These are phyloP conservation scores for Aurelia coerulea DNA, from an alignment of 30 jellyfish, hydroid and myxozoan species.

Conservation along the genomic window DNA sequence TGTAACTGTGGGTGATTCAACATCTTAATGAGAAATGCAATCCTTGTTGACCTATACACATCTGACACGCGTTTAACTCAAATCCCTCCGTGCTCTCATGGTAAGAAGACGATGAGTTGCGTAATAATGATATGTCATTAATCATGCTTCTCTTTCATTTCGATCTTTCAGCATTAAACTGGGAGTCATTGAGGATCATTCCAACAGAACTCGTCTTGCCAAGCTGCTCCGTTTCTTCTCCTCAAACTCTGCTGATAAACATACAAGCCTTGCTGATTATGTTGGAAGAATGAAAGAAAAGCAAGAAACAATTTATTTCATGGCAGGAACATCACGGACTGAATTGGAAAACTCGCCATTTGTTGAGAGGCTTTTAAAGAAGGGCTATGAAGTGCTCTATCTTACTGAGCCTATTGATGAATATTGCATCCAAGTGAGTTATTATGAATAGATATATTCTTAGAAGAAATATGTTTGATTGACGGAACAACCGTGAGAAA, in stretches of 20 bases:
- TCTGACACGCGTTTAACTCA: too few relatives aligned
- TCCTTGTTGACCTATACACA: too few relatives aligned
- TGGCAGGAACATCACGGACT: constrained; percentile 92
- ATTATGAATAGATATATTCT: background rate
- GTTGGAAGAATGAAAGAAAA: constrained; percentile 97
- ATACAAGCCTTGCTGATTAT: constrained; percentile 96
- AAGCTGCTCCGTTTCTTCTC: constrained; percentile 91
- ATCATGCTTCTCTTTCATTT: background rate
- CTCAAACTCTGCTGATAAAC: constrained; percentile 81
- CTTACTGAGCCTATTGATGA: constrained; percentile 99
- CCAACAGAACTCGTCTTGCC: constrained; percentile 97
- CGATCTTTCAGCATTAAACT: constrained; percentile 80
- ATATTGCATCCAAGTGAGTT: constrained; percentile 84
- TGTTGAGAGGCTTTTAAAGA: constrained; percentile 91
- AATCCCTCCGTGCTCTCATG: too few relatives aligned
- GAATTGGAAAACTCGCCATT: constrained; percentile 98
- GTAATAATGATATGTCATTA: too few relatives aligned
- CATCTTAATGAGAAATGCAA: too few relatives aligned
- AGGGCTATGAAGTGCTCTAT: constrained; percentile 98
- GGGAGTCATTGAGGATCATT: constrained; percentile 98
- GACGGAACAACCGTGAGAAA: too few relatives aligned
- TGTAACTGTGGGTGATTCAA: too few relatives aligned
- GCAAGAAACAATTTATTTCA: constrained; percentile 95
- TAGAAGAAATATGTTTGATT: too few relatives aligned
- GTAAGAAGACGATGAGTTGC: too few relatives aligned